Base-by-base conservation (phyloP, 2,888 invertebrate genomes). In the Drosophila anomelani region DNA sequence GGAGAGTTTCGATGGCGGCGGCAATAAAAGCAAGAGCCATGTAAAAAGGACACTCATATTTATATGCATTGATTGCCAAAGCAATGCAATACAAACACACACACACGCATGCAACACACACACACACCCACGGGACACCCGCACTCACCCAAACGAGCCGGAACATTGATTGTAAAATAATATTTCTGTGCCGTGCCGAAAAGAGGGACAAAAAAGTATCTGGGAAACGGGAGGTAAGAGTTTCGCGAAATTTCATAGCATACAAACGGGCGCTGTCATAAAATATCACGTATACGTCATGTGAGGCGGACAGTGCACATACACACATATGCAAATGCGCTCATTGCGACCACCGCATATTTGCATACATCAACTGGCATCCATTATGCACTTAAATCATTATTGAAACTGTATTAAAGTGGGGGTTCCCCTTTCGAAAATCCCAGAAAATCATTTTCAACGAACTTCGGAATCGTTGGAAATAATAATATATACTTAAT, bases 371-470 rank as follows among this genome's bases (percentile, higher is more conserved):
- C 54, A 66, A 49, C 23, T 43, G 41, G 41, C 36, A 17, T 39
- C 39, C 68, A 68, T 67, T 46, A 47, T 46, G 44, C 57, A 46
- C 54, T 63, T 61, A 34, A 61, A 34, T 43, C 67, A 69, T 73
- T 49, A 68, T 75, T 60, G 44, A 56, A 57, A 55, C 17, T 29
- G 23, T 17, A 63, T 43, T 47, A 46, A 39, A 62, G 38, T 38
- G 23, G 59, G 12, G n/a, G 17, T 66, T 57, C n/a, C 39, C 4
- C 4, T 26, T 20, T 43, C 38, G 93, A 4, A 90, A 95, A 95
- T 95, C 95, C 91, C 95, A 95, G 95, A 96, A 96, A 93, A 95
- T 96, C 38, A 96, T 96, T 85, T 96, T 96, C 0, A 96, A 96
- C 82, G 96, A 96, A 46, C 15, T 46, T 34, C 91, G 96, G 96